Evolutionary conservation across 2,113 vertebrate species (phyloP), one percentile per base, ranked within the genome.

Genomic region (Zosterops lateralis): DNA sequence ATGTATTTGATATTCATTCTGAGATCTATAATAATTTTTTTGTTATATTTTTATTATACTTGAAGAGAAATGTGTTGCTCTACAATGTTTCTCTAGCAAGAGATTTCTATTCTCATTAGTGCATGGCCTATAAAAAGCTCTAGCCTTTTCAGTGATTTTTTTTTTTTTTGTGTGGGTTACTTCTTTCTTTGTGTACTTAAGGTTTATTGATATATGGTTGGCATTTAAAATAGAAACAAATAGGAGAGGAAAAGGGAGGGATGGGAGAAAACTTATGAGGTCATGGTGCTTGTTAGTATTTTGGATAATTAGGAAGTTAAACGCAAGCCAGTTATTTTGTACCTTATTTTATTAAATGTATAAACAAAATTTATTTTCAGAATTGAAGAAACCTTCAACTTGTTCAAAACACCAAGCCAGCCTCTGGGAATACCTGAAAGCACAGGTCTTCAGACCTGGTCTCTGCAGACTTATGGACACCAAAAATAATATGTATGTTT

Each of bases 381-480:
- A 98, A 97, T 99, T 97, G 98, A 98, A 96, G 98, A 98, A 95
- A 99, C 98, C 19, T 98, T 96, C 91, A 97, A 97, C 60, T 97
- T 99, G 92, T 83, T 99, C 95, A 98, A 98, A 96, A 95, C 92
- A 73, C 91, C 97, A 38, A 97, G 97, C 68, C 96, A 90, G 93
- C 42, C 79, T 80, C 92, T 58, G 89, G 97, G 87, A 93, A 70
- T 57, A 84, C 58, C 45, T 96, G 90, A 92, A 90, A 85, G 40
- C 66, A n/a, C 34, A 38, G 21, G 22, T 71, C 57, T 56, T 87
- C 79, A 76, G 77, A 51, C 61, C 32, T 91, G 84, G 34, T 89
- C 94, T 96, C 32, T 61, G 25, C 85, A 78, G 89, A 50, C 79
- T 61, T 74, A 47, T 0, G 44, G 71, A 56, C 90, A 87, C 76